A percentile compares a stretch with the other conserved stretches of the same genome.
Evolutionary conservation across 1,140 invertebrate species (phyloP).

Genomic region (Protaetia brevitarsis): DNA sequence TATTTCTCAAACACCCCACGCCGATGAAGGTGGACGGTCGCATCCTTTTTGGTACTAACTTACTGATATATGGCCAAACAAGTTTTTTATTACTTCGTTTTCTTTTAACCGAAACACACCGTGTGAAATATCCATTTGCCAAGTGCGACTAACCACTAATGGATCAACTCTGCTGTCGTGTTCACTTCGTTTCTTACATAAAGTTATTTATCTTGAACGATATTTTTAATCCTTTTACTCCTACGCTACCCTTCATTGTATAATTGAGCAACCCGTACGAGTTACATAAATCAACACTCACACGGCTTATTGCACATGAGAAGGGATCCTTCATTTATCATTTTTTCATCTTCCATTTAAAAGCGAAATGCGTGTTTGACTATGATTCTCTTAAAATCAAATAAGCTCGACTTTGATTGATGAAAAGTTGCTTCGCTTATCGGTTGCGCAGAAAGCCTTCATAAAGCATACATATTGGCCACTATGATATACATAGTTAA

Average conservation of each 20-base stretch:
- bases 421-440: background rate
- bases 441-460: background rate
- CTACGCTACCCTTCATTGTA: background rate
- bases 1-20: no score
- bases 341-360: constrained; percentile 7
- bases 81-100: no score
- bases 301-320: background rate
- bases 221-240: background rate
- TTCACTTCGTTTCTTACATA: background rate
- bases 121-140: no score
- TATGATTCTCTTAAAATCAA: background rate
- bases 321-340: background rate
- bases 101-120: no score
- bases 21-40: no score
- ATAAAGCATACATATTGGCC: no score
- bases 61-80: background rate
- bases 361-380: background rate
- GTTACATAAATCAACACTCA: constrained; percentile 6
- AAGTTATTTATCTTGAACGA: background rate
- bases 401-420: background rate
- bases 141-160: background rate
- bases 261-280: background rate
- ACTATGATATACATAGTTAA: no score
- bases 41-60: no score
- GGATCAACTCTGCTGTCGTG: background rate